Conservation (phyloP, 2,797 vertebrate genomes). For the Mycteria americana region DNA sequence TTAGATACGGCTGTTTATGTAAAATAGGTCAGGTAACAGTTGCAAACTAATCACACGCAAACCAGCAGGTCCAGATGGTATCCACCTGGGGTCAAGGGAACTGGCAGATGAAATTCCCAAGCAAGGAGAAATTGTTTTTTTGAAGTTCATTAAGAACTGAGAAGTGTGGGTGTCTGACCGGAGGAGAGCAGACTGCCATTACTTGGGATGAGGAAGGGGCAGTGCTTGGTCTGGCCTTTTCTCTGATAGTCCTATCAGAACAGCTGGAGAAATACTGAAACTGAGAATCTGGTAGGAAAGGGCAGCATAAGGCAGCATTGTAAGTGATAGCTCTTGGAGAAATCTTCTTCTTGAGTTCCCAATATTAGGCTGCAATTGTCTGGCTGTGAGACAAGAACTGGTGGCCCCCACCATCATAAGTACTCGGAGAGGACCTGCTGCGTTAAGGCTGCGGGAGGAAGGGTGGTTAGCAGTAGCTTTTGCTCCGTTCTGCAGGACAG, state of each 20-base stretch:
- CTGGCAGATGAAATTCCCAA: not conserved
- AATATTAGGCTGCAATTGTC: not conserved
- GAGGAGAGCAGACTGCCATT: not conserved
- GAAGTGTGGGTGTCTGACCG: not conserved
- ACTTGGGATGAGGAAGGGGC: not conserved
- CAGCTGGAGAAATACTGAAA: not conserved
- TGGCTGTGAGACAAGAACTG: not conserved
- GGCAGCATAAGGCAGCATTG: not conserved
- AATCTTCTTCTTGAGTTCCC: not conserved
- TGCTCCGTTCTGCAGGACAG: accelerated
- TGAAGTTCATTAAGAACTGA: not conserved
- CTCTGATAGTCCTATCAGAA: accelerated
- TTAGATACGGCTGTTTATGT: not conserved
- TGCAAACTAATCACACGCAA: not conserved
- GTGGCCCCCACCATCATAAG: not conserved
- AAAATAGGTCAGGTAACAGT: conserved; percentile 52
- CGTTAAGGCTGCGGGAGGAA: not conserved
- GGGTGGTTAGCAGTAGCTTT: not conserved
- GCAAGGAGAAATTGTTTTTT: not conserved
- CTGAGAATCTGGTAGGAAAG: not conserved
- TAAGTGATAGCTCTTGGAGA: not conserved
- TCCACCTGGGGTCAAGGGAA: not conserved
- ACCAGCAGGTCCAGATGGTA: conserved; percentile 56
- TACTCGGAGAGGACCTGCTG: accelerated
- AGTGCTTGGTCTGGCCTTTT: not conserved